phyloP scores from a whole-genome alignment of 2,113 vertebrate genomes.

The Anseranas semipalmata region DNA sequence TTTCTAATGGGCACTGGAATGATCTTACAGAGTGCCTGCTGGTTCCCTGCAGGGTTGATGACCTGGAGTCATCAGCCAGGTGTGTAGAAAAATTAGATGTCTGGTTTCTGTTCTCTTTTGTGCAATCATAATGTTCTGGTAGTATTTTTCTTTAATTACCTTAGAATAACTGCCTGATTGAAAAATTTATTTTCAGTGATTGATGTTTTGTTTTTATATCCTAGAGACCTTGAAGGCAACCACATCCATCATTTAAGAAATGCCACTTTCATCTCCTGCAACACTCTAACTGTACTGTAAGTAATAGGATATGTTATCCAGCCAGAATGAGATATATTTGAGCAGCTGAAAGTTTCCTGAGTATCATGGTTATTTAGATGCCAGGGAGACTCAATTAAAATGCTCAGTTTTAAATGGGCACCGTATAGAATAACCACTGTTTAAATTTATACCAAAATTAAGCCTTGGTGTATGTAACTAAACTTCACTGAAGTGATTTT shows the following conservation, averaged over 20 bases:
- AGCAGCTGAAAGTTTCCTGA: neutral
- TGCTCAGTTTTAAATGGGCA: neutral
- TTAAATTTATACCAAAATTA: neutral
- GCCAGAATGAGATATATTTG: neutral
- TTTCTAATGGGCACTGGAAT: neutral
- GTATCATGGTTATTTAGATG: neutral
- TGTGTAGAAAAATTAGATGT: neutral
- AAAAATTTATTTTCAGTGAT: constrained; percentile 17
- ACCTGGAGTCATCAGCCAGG: neutral
- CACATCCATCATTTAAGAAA: constrained; percentile 88
- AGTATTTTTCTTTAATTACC: neutral
- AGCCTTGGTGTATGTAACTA: neutral
- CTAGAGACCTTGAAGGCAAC: constrained; percentile 94
- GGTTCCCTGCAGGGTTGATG: neutral
- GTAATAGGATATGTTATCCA: constrained; percentile 64
- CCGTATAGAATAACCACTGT: neutral
- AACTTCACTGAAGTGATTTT: neutral
- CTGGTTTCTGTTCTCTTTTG: neutral
- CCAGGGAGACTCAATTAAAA: neutral
- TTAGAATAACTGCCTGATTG: neutral
- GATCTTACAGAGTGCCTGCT: neutral
- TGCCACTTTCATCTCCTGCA: constrained; percentile 88
- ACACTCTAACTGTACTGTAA: constrained; percentile 92
- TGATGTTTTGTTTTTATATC: constrained; percentile 56
- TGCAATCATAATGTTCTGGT: neutral